Conservation (phyloP, 2,888 invertebrate species). For the Macrosoma leucophasiata region DNA sequence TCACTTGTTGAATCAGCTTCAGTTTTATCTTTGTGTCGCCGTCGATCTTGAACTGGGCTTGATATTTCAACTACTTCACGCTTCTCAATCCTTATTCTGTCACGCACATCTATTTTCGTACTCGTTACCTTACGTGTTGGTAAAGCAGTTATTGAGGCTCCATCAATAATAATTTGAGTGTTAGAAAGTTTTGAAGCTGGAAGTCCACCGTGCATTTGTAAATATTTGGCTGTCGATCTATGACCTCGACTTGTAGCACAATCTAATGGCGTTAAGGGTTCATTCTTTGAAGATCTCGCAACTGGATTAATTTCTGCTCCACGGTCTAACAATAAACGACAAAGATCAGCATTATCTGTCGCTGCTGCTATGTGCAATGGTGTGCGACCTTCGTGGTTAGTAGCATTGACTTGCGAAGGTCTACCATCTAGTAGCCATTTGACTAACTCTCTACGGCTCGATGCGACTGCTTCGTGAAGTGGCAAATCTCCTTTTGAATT, state of each 20-base stretch:
- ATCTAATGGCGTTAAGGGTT: constrained; percentile 92
- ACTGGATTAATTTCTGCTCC: constrained; percentile 91
- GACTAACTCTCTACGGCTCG: constrained; percentile 91
- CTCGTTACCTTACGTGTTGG: constrained; percentile 68
- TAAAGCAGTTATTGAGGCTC: constrained; percentile 57
- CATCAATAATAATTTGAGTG: constrained; percentile 63
- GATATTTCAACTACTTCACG: constrained; percentile 67
- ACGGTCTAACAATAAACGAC: constrained; percentile 88
- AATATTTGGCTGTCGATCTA: constrained; percentile 92
- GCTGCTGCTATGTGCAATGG: constrained; percentile 95
- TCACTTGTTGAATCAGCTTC: constrained; percentile 54
- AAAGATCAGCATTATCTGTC: constrained; percentile 95
- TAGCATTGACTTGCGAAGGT: constrained; percentile 88
- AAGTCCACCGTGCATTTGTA: constrained; percentile 92
- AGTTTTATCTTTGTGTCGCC: constrained; percentile 38
- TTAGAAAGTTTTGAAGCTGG: constrained; percentile 82
- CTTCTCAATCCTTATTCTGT: constrained; percentile 69
- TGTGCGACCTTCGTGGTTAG: constrained; percentile 95
- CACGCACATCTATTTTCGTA: constrained; percentile 68
- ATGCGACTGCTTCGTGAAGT: constrained; percentile 95
- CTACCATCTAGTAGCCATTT: constrained; percentile 90
- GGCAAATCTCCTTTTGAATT: constrained; percentile 97
- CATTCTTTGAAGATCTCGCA: constrained; percentile 87
- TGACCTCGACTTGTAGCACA: constrained; percentile 91
- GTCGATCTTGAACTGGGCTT: constrained; percentile 52